A percentile compares a stretch with the other conserved stretches of the same genome.
phyloP scores from a whole-genome alignment of 2,113 vertebrate genomes.

The Dipodomys merriami region DNA sequence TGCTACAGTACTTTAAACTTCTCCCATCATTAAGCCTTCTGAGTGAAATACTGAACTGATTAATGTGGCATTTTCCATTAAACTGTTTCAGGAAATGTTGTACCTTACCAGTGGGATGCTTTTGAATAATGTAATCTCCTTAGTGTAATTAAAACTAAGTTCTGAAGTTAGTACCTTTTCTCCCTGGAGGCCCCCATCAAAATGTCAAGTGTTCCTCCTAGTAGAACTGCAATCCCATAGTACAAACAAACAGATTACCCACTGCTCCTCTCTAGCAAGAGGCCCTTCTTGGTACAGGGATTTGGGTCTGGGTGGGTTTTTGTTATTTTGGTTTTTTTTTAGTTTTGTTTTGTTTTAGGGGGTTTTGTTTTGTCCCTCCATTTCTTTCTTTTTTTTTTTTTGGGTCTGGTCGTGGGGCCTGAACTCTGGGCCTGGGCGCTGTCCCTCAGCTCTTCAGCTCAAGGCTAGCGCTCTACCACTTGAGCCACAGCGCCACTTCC shows the following conservation, averaged over 20 bases:
- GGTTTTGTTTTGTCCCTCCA: constrained; percentile 57
- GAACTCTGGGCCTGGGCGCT: too few species aligned
- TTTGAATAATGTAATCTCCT: constrained; percentile 86
- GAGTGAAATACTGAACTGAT: constrained; percentile 84
- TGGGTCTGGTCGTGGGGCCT: too few species aligned
- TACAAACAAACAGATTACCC: constrained; percentile 85
- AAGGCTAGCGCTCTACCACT: too few species aligned
- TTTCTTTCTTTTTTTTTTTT: constrained; percentile 57
- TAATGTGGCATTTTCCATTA: constrained; percentile 86
- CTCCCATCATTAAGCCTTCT: constrained; percentile 82
- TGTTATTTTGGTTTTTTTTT: too few species aligned
- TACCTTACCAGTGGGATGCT: constrained; percentile 83
- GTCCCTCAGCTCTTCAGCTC: too few species aligned
- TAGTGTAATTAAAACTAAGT: constrained; percentile 86
- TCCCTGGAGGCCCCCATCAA: constrained; percentile 84
- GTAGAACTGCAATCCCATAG: constrained; percentile 80
- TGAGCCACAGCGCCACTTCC: too few species aligned
- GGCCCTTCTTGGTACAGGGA: constrained; percentile 47
- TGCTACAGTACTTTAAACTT: constrained; percentile 75
- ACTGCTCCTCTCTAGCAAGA: constrained; percentile 72
- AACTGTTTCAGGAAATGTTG: constrained; percentile 85
- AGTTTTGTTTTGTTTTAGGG: constrained; percentile 47
- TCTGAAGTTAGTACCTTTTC: constrained; percentile 85
- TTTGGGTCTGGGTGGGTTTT: too few species aligned
- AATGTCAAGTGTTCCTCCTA: constrained; percentile 86